These are phyloP conservation scores for Sesia apiformis DNA, from an alignment of 2,888 invertebrate species.

Conservation along the genomic window DNA sequence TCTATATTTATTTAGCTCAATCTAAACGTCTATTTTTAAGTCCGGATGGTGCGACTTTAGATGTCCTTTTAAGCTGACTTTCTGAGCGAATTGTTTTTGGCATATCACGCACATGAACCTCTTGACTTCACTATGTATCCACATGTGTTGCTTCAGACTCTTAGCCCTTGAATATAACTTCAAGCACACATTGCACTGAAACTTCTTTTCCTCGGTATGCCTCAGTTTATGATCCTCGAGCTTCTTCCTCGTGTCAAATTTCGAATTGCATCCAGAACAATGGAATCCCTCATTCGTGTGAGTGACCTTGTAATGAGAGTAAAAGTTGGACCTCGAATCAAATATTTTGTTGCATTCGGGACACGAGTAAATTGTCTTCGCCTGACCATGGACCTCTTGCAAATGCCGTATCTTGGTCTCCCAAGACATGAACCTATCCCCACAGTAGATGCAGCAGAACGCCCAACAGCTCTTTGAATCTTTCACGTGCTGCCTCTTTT, in stretches of 20 bases:
- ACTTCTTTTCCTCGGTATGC: conserved; percentile 64
- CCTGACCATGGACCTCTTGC: conserved; percentile 30
- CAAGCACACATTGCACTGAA: conserved; percentile 54
- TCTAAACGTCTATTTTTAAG: neutral
- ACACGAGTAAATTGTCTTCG: conserved; percentile 34
- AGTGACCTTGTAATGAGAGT: conserved; percentile 38
- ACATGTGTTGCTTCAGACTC: conserved; percentile 53
- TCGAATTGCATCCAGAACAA: conserved; percentile 44
- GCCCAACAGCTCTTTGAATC: conserved; percentile 40
- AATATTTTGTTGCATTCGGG: conserved; percentile 42
- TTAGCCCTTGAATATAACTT: conserved; percentile 67
- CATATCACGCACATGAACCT: conserved; percentile 45
- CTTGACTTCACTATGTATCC: conserved; percentile 52
- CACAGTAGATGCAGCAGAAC: conserved; percentile 43
- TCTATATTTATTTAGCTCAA: neutral
- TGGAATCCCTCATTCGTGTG: conserved; percentile 42
- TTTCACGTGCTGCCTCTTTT: conserved; percentile 38
- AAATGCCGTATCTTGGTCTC: conserved; percentile 47
- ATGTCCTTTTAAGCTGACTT: conserved; percentile 48
- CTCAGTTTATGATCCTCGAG: conserved; percentile 55
- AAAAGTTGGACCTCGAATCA: conserved; percentile 37
- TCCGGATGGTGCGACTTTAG: conserved; percentile 20
- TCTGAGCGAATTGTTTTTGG: conserved; percentile 51
- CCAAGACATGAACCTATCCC: conserved; percentile 52
- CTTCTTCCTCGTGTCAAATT: conserved; percentile 31